Percentiles rank a stretch among this genome's conserved stretches.
phyloP scores from a whole-genome alignment of 2,888 invertebrate genomes.

The Allophyes oxyacanthae region DNA sequence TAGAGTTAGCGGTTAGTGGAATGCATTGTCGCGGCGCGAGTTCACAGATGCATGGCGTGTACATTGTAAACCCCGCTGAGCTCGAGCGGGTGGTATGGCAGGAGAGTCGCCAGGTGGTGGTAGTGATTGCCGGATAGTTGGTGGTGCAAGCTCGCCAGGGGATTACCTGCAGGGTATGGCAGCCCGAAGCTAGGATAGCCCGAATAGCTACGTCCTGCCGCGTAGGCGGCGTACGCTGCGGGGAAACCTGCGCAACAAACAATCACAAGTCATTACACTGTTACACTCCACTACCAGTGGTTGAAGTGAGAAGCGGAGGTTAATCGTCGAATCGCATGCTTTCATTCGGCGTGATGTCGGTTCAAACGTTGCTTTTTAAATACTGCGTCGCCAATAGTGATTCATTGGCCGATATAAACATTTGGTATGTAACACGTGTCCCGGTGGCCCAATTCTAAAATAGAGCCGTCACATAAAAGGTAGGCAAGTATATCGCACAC shows the following conservation, averaged over 20 bases:
- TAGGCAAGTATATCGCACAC: slow-evolving; percentile 75
- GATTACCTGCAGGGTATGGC: slow-evolving; percentile 99
- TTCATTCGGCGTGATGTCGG: slow-evolving; percentile 61
- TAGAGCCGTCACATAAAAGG: slow-evolving; percentile 82
- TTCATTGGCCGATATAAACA: slow-evolving; percentile 68
- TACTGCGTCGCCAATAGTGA: slow-evolving; percentile 61
- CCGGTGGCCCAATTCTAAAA: slow-evolving; percentile 79
- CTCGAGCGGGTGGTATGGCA: slow-evolving; percentile 92
- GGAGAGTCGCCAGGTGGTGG: slow-evolving; percentile 90
- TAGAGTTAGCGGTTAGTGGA: slow-evolving; percentile 83
- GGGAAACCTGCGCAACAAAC: slow-evolving; percentile 94
- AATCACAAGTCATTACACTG: slow-evolving; percentile 63
- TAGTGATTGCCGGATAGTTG: slow-evolving; percentile 90
- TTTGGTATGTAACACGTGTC: slow-evolving; percentile 73
- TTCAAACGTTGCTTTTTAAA: slow-evolving; percentile 60
- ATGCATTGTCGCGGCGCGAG: slow-evolving; percentile 88
- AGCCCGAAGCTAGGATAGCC: slow-evolving; percentile 99
- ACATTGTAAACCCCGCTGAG: slow-evolving; percentile 91
- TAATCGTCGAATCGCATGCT: slow-evolving; percentile 76
- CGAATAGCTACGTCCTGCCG: slow-evolving; percentile 98
- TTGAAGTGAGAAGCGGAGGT: slow-evolving; percentile 64
- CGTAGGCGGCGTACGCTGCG: slow-evolving; percentile 98
- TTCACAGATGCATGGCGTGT: slow-evolving; percentile 95
- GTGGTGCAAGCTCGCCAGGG: slow-evolving; percentile 94
- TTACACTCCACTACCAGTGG: slow-evolving; percentile 35